These are phyloP conservation scores for Stenotaenia linearis DNA, from an alignment of 2,888 invertebrate species.

Conservation along the genomic window DNA sequence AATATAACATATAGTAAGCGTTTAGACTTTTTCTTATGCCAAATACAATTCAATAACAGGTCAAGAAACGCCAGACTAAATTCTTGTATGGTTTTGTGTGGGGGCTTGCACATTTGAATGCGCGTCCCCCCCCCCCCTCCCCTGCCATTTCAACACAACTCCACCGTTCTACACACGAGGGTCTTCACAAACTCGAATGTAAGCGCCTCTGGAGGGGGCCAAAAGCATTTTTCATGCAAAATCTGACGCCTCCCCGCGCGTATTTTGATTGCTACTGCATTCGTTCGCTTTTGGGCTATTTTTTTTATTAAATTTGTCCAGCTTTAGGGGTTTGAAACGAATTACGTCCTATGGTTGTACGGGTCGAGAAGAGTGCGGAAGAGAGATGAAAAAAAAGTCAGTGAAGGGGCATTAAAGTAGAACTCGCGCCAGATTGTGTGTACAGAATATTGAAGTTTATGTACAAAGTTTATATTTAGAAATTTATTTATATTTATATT, in stretches of 20 bases:
- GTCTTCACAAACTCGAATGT: background rate
- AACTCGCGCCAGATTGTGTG: background rate
- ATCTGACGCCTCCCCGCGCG: constrained; percentile 4
- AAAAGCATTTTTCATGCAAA: background rate
- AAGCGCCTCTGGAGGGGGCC: constrained; percentile 9
- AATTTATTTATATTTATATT: background rate
- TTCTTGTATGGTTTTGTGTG: background rate
- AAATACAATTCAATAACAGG: background rate
- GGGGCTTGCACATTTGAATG: background rate
- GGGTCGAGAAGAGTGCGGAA: background rate
- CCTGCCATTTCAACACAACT: background rate
- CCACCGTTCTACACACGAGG: background rate
- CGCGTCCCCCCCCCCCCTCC: too few species aligned
- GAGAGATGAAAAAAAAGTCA: background rate
- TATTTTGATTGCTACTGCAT: constrained; percentile 9
- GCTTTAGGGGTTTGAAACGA: constrained; percentile 8
- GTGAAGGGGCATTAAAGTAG: background rate
- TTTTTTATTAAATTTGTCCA: constrained; percentile 9
- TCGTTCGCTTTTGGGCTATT: background rate
- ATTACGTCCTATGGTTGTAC: constrained; percentile 1
- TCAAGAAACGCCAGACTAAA: constrained; percentile 1
- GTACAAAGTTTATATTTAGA: background rate
- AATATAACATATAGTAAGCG: background rate
- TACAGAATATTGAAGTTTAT: background rate
- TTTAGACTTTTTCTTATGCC: background rate